These are phyloP conservation scores for Dendrocopos noguchii DNA, from an alignment of 2,113 vertebrate species.

Conservation along the genomic window DNA sequence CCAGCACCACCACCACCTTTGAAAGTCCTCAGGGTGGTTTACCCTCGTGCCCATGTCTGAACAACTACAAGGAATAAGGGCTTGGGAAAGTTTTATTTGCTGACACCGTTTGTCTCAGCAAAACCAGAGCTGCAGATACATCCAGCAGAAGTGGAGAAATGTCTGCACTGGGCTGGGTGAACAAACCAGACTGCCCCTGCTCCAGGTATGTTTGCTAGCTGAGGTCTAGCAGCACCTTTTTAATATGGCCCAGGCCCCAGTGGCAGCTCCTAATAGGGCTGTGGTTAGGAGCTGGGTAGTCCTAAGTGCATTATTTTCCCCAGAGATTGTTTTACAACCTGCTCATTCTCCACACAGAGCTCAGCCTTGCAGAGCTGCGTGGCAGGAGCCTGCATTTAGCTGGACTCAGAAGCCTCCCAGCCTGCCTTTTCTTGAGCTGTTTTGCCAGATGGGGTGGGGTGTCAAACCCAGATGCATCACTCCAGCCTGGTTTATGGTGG, in stretches of 20 bases:
- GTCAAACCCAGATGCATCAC: not conserved
- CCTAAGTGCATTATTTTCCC: conserved; percentile 2
- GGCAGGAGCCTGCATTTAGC: not conserved
- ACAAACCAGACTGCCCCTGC: conserved; percentile 37
- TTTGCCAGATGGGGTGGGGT: not conserved
- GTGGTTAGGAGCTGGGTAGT: conserved; percentile 41
- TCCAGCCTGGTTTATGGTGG: not conserved
- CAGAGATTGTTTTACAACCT: not conserved
- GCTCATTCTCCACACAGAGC: not conserved
- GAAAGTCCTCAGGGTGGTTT: not conserved
- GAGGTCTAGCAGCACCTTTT: conserved; percentile 28
- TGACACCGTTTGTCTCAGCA: conserved; percentile 56
- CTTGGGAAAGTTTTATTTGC: conserved; percentile 66
- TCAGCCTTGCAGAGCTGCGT: not conserved
- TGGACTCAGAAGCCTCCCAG: not conserved
- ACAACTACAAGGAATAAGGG: not conserved
- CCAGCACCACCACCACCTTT: rapidly evolving
- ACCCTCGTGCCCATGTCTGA: not conserved
- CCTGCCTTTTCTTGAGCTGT: not conserved
- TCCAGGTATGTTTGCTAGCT: not conserved
- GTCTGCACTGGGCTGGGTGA: conserved; percentile 44
- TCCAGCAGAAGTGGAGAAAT: conserved; percentile 14
- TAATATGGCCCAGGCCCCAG: conserved; percentile 46
- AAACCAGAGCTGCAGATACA: conserved; percentile 53
- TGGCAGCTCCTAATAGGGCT: conserved; percentile 59